Evolutionary conservation across 2,113 vertebrate species (phyloP).

Genomic region (Campylorhamphus procurvoides): DNA sequence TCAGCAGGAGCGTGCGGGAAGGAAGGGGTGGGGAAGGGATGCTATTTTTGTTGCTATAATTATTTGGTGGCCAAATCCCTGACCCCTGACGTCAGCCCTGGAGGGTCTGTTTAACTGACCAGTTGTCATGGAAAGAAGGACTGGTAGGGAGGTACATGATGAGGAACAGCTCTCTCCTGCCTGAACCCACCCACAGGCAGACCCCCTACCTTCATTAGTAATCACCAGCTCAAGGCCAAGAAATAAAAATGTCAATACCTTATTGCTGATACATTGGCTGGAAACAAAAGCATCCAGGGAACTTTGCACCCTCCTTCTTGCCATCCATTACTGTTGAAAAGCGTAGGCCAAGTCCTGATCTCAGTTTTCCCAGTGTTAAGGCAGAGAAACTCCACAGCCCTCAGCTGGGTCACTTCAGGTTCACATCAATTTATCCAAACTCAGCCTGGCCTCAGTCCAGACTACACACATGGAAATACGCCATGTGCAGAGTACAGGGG

Average conservation of each 20-base stretch:
- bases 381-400: not conserved
- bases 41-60: constrained; percentile 48
- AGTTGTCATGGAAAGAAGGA: constrained; percentile 24
- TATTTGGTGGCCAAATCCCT: constrained; percentile 47
- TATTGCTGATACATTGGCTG: not conserved
- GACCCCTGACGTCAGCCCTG: constrained; percentile 37
- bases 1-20: constrained; percentile 42
- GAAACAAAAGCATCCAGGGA: not conserved
- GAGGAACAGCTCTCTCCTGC: not conserved
- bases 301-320: not conserved
- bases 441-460: not conserved
- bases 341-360: not conserved
- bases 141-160: not conserved
- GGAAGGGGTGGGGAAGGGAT: constrained; percentile 29
- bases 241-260: constrained; percentile 49
- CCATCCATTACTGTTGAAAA: not conserved
- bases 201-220: constrained; percentile 36
- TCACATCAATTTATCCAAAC: not conserved
- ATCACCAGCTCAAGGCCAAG: not conserved
- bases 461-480: constrained; percentile 7
- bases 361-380: constrained; percentile 22
- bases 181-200: constrained; percentile 37
- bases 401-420: not conserved
- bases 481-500: not conserved
- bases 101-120: constrained; percentile 36